A percentile compares a stretch with the other conserved stretches of the same genome.
Evolutionary conservation across 1,140 invertebrate genomes (phyloP).

Genomic region (Frieseomelitta varia): DNA sequence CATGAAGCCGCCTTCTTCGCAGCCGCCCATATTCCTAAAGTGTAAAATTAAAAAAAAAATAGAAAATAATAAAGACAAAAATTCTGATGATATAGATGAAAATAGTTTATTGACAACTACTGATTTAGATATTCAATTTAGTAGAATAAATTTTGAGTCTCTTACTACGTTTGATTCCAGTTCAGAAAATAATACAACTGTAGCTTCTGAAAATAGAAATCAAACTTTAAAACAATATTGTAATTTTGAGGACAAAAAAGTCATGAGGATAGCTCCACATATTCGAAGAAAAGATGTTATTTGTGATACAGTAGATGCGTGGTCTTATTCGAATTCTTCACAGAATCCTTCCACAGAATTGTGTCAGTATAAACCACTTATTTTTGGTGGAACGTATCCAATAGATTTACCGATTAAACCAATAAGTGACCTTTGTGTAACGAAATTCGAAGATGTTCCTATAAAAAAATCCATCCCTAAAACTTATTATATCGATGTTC

Average conservation of each 20-base stretch:
- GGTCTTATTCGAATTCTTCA: conserved; percentile 70
- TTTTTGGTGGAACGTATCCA: conserved; percentile 92
- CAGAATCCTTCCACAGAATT: conserved; percentile 35
- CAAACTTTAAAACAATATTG: conserved; percentile 76
- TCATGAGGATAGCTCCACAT: conserved; percentile 78
- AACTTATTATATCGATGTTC: conserved; percentile 86
- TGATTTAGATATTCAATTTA: conserved; percentile 81
- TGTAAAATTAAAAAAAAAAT: conserved; percentile 68
- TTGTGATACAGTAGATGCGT: conserved; percentile 85
- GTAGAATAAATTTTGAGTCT: conserved; percentile 63
- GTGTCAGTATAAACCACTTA: conserved; percentile 84
- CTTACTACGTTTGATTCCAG: conserved; percentile 60
- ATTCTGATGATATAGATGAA: conserved; percentile 16
- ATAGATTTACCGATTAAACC: conserved; percentile 86
- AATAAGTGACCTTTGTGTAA: conserved; percentile 45
- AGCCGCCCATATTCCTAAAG: conserved; percentile 74
- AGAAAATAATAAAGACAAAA: conserved; percentile 36
- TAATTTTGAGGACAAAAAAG: conserved; percentile 78
- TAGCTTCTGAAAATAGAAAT: conserved; percentile 21
- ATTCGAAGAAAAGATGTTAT: conserved; percentile 83
- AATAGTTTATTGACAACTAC: conserved; percentile 59
- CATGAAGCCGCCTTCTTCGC: conserved; percentile 68
- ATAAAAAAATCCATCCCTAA: conserved; percentile 69
- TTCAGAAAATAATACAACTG: conserved; percentile 23
- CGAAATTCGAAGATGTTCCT: conserved; percentile 39